Conservation (phyloP, 1,140 invertebrate genomes). For the Adoxophyes honmai region DNA sequence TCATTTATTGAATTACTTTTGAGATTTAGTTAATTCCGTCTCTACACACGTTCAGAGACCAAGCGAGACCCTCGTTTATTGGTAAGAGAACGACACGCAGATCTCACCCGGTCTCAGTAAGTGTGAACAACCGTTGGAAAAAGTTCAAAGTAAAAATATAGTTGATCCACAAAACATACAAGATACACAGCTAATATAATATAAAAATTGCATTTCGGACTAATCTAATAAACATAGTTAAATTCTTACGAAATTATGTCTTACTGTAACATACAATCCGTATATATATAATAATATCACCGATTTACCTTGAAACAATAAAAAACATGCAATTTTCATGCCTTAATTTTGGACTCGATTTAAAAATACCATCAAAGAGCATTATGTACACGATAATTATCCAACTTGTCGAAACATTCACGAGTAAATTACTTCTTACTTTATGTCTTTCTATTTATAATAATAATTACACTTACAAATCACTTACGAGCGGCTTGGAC, state of each 20-base stretch:
- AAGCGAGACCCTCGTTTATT: no score
- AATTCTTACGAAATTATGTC: constrained; percentile 14
- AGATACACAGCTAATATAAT: constrained; percentile 3
- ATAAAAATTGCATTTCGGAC: background rate
- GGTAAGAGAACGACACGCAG: no score
- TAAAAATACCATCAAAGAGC: constrained; percentile 20
- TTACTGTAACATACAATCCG: constrained; percentile 4
- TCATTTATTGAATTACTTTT: no score
- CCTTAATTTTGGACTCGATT: constrained; percentile 12
- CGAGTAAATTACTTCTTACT: constrained; percentile 55
- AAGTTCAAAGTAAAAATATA: background rate
- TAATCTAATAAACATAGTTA: constrained; percentile 7
- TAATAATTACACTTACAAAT: constrained; percentile 39
- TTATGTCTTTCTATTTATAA: constrained; percentile 59
- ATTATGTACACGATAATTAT: constrained; percentile 59
- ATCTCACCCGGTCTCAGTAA: no score
- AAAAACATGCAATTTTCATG: constrained; percentile 3
- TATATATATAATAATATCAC: constrained; percentile 14
- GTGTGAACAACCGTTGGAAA: no score
- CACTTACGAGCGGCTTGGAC: constrained; percentile 53
- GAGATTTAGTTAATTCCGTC: no score
- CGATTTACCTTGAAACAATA: constrained; percentile 6
- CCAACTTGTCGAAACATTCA: constrained; percentile 53
- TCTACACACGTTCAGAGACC: no score
- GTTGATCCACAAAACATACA: background rate